These are phyloP conservation scores for Sisyra terminalis DNA, from an alignment of 2,888 invertebrate species.

Conservation along the genomic window DNA sequence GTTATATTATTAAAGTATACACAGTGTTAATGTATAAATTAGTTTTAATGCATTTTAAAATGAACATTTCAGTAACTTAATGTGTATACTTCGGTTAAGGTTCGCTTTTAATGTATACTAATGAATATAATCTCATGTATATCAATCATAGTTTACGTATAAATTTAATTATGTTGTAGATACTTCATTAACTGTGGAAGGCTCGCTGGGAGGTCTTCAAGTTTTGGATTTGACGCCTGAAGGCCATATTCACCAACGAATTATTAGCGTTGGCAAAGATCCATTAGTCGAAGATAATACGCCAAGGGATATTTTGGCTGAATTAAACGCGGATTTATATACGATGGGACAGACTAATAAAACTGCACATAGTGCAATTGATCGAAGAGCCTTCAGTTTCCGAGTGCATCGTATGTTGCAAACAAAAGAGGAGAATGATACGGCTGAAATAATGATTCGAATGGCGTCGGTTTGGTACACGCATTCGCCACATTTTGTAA, in stretches of 20 bases:
- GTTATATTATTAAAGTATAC: no score
- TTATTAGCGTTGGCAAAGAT: slow-evolving; percentile 70
- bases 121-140: no score
- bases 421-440: slow-evolving; percentile 11
- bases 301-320: slow-evolving; percentile 15
- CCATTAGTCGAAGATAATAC: slow-evolving; percentile 35
- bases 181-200: slow-evolving; percentile 46
- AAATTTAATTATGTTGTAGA: slow-evolving; percentile 13
- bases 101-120: no score
- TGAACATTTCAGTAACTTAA: no score
- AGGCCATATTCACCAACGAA: slow-evolving; percentile 67
- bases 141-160: no score
- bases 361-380: slow-evolving; percentile 6
- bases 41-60: no score
- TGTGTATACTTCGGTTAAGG: no score
- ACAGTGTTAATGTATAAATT: no score
- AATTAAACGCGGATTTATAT: slow-evolving; percentile 24
- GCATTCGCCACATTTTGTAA: slow-evolving; percentile 74
- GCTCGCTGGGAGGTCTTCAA: slow-evolving; percentile 85
- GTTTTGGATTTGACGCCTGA: slow-evolving; percentile 76
- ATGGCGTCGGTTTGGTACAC: slow-evolving; percentile 90
- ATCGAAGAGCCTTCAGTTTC: slow-evolving; percentile 33
- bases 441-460: slow-evolving; percentile 29
- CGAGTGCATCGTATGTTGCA: slow-evolving; percentile 24
- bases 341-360: slow-evolving; percentile 16